Evolutionary conservation across 2,113 vertebrate species (phyloP), one percentile per base, ranked within the genome.

Genomic region (Forbesichthys papilliferus): DNA sequence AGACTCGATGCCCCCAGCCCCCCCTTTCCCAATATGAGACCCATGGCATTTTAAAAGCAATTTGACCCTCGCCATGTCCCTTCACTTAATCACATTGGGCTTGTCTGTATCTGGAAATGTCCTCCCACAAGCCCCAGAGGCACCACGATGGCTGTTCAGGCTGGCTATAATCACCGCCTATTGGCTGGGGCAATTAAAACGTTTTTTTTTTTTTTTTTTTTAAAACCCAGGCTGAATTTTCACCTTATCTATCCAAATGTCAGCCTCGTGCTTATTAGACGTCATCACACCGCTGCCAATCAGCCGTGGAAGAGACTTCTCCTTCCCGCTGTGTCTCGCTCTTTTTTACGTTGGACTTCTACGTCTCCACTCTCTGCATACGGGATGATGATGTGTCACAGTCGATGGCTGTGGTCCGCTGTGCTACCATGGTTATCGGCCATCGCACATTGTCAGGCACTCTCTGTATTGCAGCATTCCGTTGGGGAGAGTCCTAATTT

Each of bases 211-310:
- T 3, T 27, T 27, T 27, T 27, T 27, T 27, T 27, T 27, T 27
- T 27, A 83, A 71, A 86, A 82, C 89, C 69, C 72, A 59, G 84
- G 77, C 74, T 65, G 79, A 89, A 84, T 87, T 87, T 87, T 82
- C 82, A 89, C 90, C 84, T 91, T 87, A 89, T 91, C 90, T 87
- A 74, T 87, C 82, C 82, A 92, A 92, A 92, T 92, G 91, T 92
- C 90, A 92, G 80, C 73, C 74, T 85, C 74, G 78, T 83, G 80
- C 90, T 90, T 91, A 88, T 88, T 90, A 90, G 77, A 85, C 81
- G 71, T 85, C 85, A 83, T 81, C 79, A 68, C 61, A 62, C 82
- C 76, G 66, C 84, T 91, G 90, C 82, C 89, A 91, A 80, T 91
- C 89, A 27, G 89, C 3, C 1, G 42, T 46, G n/a, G 48, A 14